These are phyloP conservation scores for Galleria mellonella DNA, from an alignment of 1,140 invertebrate species.

Conservation along the genomic window DNA sequence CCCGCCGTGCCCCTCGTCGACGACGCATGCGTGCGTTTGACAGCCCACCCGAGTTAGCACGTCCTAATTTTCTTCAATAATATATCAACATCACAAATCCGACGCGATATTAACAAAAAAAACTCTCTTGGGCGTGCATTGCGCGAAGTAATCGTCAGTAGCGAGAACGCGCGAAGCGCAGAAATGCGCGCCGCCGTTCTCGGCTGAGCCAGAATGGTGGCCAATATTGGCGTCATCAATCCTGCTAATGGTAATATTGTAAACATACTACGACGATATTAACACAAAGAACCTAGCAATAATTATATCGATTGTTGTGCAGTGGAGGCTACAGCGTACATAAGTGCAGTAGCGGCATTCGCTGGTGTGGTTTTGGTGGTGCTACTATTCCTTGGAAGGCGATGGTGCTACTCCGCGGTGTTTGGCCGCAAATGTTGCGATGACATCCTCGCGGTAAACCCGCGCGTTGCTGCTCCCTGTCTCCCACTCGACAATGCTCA, in stretches of 20 bases:
- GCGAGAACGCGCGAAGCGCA: slow-evolving; percentile 13
- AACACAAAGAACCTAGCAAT: too few relatives aligned
- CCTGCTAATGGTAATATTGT: slow-evolving; percentile 55
- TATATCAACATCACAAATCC: slow-evolving; percentile 19
- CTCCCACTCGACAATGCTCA: slow-evolving; percentile 54
- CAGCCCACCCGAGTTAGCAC: slow-evolving; percentile 49
- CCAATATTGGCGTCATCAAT: slow-evolving; percentile 54
- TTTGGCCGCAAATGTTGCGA: slow-evolving; percentile 51
- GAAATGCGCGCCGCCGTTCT: slow-evolving; percentile 26
- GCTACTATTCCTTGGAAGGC: slow-evolving; percentile 57
- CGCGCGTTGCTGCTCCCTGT: slow-evolving; percentile 30
- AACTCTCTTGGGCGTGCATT: not conserved
- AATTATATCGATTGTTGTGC: slow-evolving; percentile 14
- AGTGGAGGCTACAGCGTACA: slow-evolving; percentile 70
- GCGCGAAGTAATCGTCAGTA: not conserved
- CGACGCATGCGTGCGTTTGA: slow-evolving; percentile 52
- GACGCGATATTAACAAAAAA: not conserved
- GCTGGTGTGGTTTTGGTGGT: slow-evolving; percentile 58
- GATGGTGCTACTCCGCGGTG: slow-evolving; percentile 53
- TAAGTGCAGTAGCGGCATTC: slow-evolving; percentile 64
- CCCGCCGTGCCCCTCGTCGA: slow-evolving; percentile 48
- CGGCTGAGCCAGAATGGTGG: slow-evolving; percentile 54
- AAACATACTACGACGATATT: slow-evolving; percentile 1
- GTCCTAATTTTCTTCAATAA: slow-evolving; percentile 35
- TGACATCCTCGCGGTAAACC: slow-evolving; percentile 59